These are phyloP conservation scores for Oncorhynchus gorbuscha DNA, from an alignment of 2,113 vertebrate species.

Conservation along the genomic window DNA sequence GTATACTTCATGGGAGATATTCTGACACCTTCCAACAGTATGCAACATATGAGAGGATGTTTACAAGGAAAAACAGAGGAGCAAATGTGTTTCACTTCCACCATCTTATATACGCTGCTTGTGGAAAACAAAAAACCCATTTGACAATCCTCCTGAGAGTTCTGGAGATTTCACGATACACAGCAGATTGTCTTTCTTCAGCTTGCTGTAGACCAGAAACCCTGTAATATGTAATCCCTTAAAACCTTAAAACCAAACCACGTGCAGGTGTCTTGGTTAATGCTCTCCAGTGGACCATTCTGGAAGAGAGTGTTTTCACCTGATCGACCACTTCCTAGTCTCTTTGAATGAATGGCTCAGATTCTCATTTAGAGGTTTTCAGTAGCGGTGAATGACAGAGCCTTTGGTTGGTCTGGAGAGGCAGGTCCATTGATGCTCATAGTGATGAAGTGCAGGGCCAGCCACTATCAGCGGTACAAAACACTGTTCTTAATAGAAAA, in stretches of 20 bases:
- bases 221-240: too few species aligned
- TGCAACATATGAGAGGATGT: neutral
- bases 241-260: neutral
- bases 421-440: slow-evolving; percentile 81
- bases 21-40: slow-evolving; percentile 18
- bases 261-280: neutral
- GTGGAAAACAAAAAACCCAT: too few species aligned
- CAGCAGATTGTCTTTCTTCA: too few species aligned
- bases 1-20: slow-evolving; percentile 49
- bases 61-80: neutral
- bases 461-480: slow-evolving; percentile 91
- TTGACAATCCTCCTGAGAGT: too few species aligned
- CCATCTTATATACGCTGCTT: too few species aligned
- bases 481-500: slow-evolving; percentile 98
- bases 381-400: slow-evolving; percentile 67
- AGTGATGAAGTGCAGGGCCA: slow-evolving; percentile 87
- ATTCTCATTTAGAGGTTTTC: slow-evolving; percentile 74
- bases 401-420: slow-evolving; percentile 60
- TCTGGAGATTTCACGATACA: too few species aligned
- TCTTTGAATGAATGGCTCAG: slow-evolving; percentile 45
- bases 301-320: slow-evolving; percentile 55
- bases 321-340: slow-evolving; percentile 52
- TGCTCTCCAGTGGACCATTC: slow-evolving; percentile 49
- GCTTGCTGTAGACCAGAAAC: too few species aligned
- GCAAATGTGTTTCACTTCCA: too few species aligned